Evolutionary conservation across 2,113 vertebrate species (phyloP).

Genomic region (Haemorhous mexicanus): DNA sequence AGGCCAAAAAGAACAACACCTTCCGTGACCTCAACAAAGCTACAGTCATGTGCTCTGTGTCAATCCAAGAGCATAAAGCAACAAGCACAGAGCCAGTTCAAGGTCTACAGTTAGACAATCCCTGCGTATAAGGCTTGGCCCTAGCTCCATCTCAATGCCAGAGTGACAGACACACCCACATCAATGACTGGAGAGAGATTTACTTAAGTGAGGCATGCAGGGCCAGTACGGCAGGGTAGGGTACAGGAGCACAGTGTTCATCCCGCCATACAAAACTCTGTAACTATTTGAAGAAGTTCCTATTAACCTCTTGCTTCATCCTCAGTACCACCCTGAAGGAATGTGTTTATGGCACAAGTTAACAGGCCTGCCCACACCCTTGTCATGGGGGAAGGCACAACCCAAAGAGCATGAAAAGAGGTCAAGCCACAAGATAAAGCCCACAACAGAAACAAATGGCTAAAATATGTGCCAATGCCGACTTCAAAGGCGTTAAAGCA

Average conservation of each 20-base stretch:
- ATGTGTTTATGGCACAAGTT: conserved; percentile 59
- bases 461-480: background rate
- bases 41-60: background rate
- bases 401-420: conserved; percentile 46
- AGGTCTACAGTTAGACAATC: conserved; percentile 16
- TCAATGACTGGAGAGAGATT: conserved; percentile 28
- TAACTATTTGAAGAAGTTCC: conserved; percentile 54
- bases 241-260: background rate
- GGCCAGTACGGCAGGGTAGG: conserved; percentile 38
- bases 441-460: background rate
- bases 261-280: background rate
- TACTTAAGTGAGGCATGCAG: conserved; percentile 18
- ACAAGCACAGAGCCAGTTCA: background rate
- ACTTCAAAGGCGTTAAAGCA: background rate
- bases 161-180: conserved; percentile 30
- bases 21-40: conserved; percentile 14
- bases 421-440: conserved; percentile 27
- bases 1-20: background rate
- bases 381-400: conserved; percentile 40
- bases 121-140: background rate
- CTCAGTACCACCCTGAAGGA: conserved; percentile 51
- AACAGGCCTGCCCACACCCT: conserved; percentile 49
- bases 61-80: conserved; percentile 1
- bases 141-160: background rate
- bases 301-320: conserved; percentile 61